phyloP scores from a whole-genome alignment of 1,140 invertebrate genomes.

The Cherax destructor region DNA sequence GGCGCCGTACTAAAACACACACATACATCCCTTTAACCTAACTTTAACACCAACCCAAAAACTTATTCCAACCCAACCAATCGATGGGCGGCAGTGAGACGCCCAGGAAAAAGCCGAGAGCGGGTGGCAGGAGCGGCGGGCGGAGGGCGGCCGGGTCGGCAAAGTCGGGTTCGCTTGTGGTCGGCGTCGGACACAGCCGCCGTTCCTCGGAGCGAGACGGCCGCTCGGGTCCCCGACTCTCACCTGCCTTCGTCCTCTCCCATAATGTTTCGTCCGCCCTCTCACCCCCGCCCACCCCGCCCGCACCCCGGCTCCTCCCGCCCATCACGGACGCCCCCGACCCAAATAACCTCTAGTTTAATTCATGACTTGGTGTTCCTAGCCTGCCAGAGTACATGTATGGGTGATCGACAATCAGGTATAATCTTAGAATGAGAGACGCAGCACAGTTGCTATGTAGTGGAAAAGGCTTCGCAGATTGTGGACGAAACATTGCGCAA shows the following conservation, averaged over 20 bases:
- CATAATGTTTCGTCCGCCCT: slow-evolving; percentile 19
- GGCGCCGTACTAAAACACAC: slow-evolving; percentile 29
- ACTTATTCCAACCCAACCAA: background rate
- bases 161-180: background rate
- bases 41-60: background rate
- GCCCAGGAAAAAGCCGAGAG: background rate
- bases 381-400: background rate
- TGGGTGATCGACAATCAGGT: background rate
- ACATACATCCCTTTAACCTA: background rate
- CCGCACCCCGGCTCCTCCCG: background rate
- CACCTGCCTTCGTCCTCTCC: slow-evolving; percentile 21
- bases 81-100: background rate
- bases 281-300: slow-evolving; percentile 16
- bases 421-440: slow-evolving; percentile 35
- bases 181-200: slow-evolving; percentile 39
- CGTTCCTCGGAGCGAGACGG: slow-evolving; percentile 62
- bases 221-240: slow-evolving; percentile 38
- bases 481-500: slow-evolving; percentile 59
- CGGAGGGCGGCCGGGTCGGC: background rate
- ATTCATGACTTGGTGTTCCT: slow-evolving; percentile 27
- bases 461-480: slow-evolving; percentile 43
- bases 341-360: slow-evolving; percentile 38
- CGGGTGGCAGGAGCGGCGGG: background rate
- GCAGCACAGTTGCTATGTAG: slow-evolving; percentile 46
- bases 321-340: background rate